Evolutionary conservation across 2,888 invertebrate genomes (phyloP), one percentile per base, ranked within the genome.

Genomic region (Anoncus sp.): DNA sequence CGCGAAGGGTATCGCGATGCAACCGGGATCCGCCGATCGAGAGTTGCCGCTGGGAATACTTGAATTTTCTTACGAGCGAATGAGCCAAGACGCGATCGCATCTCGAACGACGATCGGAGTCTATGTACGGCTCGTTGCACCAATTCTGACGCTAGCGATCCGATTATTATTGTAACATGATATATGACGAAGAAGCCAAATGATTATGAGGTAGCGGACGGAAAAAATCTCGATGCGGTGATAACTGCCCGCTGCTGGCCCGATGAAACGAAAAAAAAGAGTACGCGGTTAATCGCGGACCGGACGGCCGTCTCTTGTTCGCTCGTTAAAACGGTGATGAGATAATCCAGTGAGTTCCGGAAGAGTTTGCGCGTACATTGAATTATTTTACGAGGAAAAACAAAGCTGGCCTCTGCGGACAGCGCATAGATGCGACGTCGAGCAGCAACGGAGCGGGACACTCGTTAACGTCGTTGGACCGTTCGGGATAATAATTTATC

Each of bases 401-500:
- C 16, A 24, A 60, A 43, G 43, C 24, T 60, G 24, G 40, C 7
- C 7, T 14, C 22, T n/a, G 47, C n/a, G n/a, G n/a, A n/a, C n/a
- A n/a, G n/a, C n/a, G n/a, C n/a, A n/a, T n/a, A n/a, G n/a, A n/a
- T n/a, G n/a, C n/a, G n/a, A 31, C 12, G 47, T 55, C 14, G 35
- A 62, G 62, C 22, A 59, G 47, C 63, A 31, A 45, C 31, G n/a
- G n/a, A n/a, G n/a, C n/a, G n/a, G 49, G 63, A 49, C 57, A 63
- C 65, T 75, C 70, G 65, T 76, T 66, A 71, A 35, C 59, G 66
- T 60, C 59, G 66, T 60, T 65, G 59, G 31, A 59, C 35, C 45
- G 65, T 65, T 38, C 40, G 66, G 47, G 72, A 72, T 63, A 70
- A 67, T 72, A 72, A 77, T 72, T 77, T 72, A 53, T 66, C 55